Percentiles rank a stretch among this genome's conserved stretches.
phyloP scores from a whole-genome alignment of 2,113 vertebrate species.

The Boulengeromyrus knoepffleri region DNA sequence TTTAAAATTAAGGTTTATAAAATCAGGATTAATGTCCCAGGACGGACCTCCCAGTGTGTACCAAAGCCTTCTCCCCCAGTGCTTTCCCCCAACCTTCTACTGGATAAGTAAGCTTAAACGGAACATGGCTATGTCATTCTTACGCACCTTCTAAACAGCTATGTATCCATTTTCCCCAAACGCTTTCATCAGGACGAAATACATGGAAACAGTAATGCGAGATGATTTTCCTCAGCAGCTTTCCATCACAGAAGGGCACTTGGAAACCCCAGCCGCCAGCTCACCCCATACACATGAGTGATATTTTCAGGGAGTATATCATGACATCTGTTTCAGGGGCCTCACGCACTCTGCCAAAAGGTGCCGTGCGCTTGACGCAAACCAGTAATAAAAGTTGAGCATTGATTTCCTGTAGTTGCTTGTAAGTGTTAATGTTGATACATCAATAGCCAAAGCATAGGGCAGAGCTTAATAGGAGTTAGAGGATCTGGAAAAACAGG shows the following conservation, averaged over 20 bases:
- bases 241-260: not conserved
- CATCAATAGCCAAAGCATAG: constrained; percentile 98
- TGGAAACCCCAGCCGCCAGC: not conserved
- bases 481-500: constrained; percentile 70
- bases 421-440: constrained; percentile 99
- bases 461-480: constrained; percentile 82
- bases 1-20: not conserved
- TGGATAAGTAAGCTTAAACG: not conserved
- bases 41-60: not conserved
- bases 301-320: constrained; percentile 56
- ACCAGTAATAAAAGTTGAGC: constrained; percentile 85
- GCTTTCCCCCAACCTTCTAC: not conserved
- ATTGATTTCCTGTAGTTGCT: constrained; percentile 98
- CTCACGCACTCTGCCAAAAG: constrained; percentile 48
- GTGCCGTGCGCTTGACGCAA: constrained; percentile 60
- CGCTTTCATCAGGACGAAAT: not conserved
- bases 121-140: not conserved
- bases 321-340: constrained; percentile 54
- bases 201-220: not conserved
- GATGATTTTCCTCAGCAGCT: not conserved
- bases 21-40: not conserved
- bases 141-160: not conserved
- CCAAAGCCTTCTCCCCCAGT: not conserved
- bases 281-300: constrained; percentile 35
- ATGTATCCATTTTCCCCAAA: not conserved